These are phyloP conservation scores for Archips xylosteana DNA, from an alignment of 2,888 invertebrate genomes.

Conservation along the genomic window DNA sequence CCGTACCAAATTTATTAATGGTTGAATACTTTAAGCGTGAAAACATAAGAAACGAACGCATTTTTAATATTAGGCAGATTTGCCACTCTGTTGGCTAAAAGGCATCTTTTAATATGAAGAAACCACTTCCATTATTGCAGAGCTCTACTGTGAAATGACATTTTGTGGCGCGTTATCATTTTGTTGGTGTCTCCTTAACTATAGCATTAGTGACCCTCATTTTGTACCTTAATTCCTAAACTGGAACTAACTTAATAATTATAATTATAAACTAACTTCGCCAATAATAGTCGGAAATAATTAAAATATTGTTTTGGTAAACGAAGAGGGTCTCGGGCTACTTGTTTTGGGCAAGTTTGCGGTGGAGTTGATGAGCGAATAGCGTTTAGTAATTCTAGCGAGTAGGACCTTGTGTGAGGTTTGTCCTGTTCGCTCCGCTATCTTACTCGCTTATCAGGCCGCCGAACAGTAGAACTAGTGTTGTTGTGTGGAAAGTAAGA, in stretches of 20 bases:
- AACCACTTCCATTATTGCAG: neutral
- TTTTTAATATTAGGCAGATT: no score
- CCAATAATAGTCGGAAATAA: conserved; percentile 64
- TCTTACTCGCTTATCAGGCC: no score
- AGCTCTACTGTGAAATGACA: neutral
- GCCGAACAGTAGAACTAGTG: no score
- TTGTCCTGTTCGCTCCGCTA: no score
- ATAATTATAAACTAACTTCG: conserved; percentile 60
- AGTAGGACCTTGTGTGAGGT: no score
- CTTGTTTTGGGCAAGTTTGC: conserved; percentile 42
- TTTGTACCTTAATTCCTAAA: conserved; percentile 18
- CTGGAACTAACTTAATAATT: conserved; percentile 58
- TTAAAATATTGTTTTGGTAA: conserved; percentile 68
- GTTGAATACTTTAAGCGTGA: no score
- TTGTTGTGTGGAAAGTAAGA: no score
- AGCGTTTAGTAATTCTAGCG: neutral
- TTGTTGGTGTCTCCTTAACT: conserved; percentile 31
- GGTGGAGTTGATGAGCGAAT: conserved; percentile 15
- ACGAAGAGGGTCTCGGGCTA: conserved; percentile 54
- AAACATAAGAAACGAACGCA: no score
- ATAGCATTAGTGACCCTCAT: conserved; percentile 37
- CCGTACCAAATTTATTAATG: no score
- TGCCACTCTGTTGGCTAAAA: no score
- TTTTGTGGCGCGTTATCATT: conserved; percentile 1
- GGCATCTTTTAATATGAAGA: no score